Evolutionary conservation across 2,797 vertebrate species (phyloP).

Genomic region (Phalloptychus januarius): DNA sequence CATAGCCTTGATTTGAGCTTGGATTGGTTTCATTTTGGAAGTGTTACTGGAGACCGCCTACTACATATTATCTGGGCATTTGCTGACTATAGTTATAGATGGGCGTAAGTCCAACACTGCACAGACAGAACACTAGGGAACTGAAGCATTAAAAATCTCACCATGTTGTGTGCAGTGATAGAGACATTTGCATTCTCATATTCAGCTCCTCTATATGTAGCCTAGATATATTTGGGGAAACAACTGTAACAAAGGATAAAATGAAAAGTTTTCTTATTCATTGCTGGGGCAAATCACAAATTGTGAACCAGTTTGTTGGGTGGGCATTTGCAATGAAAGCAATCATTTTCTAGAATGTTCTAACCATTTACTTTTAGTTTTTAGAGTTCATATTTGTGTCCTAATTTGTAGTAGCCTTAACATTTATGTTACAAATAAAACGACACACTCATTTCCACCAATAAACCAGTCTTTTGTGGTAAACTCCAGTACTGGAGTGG

Average conservation of each 20-base stretch:
- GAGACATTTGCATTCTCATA: neutral
- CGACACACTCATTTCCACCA: no score
- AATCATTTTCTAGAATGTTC: neutral
- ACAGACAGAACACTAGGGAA: neutral
- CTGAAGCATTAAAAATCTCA: neutral
- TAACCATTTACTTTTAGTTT: neutral
- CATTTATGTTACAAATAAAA: no score
- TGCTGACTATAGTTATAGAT: no score
- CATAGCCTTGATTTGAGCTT: slow-evolving; percentile 11
- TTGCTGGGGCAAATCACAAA: neutral
- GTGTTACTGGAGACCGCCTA: neutral
- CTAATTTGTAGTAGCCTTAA: no score
- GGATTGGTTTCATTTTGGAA: slow-evolving; percentile 33
- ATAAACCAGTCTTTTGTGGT: no score
- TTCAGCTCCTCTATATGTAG: neutral
- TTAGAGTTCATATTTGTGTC: no score
- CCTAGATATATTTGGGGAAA: neutral
- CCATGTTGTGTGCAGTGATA: neutral
- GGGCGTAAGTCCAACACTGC: neutral
- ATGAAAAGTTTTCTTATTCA: neutral
- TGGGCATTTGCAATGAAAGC: neutral
- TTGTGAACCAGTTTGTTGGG: neutral
- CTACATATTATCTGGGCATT: neutral
- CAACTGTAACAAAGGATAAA: neutral
- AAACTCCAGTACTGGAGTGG: no score